These are phyloP conservation scores for Athalia cordata DNA, from an alignment of 2,888 invertebrate species.

Conservation along the genomic window DNA sequence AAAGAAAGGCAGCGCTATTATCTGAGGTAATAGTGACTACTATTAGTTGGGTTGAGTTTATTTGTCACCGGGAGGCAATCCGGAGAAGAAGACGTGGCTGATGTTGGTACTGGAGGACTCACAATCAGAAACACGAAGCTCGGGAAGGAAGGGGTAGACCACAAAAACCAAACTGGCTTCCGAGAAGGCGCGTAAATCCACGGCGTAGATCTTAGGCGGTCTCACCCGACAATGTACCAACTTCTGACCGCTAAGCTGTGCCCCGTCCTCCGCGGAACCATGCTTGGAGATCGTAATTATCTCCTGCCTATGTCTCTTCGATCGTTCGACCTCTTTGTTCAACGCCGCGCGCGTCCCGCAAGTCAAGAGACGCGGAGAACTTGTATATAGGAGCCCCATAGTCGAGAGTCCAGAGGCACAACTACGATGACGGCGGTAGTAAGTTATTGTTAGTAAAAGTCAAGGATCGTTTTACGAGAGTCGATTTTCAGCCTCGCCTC, in stretches of 20 bases:
- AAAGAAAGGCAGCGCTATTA: too few relatives aligned
- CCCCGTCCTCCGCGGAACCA: slow-evolving; percentile 27
- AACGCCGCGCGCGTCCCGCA: slow-evolving; percentile 31
- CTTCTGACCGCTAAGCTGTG: slow-evolving; percentile 48
- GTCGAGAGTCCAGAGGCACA: slow-evolving; percentile 7
- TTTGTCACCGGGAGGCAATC: slow-evolving; percentile 68
- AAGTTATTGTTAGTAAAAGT: slow-evolving; percentile 41
- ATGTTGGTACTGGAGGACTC: slow-evolving; percentile 51
- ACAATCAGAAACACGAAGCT: slow-evolving; percentile 21
- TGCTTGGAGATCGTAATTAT: slow-evolving; percentile 56
- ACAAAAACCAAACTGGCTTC: slow-evolving; percentile 64
- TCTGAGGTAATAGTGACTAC: background rate
- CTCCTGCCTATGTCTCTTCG: slow-evolving; percentile 56
- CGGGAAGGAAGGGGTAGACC: slow-evolving; percentile 22
- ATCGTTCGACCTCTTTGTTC: slow-evolving; percentile 53
- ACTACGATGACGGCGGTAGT: slow-evolving; percentile 5
- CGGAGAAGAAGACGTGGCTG: slow-evolving; percentile 52
- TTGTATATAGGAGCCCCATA: background rate
- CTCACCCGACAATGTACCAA: slow-evolving; percentile 59
- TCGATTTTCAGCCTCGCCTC: background rate
- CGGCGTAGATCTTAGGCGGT: slow-evolving; percentile 64
- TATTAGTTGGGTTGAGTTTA: slow-evolving; percentile 58
- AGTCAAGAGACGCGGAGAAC: background rate
- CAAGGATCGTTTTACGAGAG: slow-evolving; percentile 44
- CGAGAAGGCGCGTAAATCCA: slow-evolving; percentile 66